Evolutionary conservation across 2,888 invertebrate genomes (phyloP).

Genomic region (Labia minor): DNA sequence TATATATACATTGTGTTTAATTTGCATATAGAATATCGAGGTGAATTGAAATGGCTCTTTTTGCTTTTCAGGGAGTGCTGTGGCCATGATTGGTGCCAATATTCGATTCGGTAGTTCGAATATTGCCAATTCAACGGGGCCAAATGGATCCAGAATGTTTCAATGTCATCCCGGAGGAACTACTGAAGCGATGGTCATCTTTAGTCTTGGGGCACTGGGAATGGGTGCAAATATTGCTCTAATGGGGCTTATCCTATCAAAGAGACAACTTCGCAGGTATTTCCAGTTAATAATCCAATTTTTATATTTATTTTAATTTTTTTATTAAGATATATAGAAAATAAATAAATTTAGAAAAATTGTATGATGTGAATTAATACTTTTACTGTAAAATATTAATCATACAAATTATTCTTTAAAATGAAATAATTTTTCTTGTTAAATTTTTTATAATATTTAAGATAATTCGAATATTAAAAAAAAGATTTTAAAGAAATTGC

Average conservation of each 20-base stretch:
- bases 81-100: slow-evolving; percentile 70
- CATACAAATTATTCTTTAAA: too few species aligned
- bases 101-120: slow-evolving; percentile 58
- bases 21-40: background rate
- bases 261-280: slow-evolving; percentile 67
- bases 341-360: too few species aligned
- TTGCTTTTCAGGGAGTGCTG: slow-evolving; percentile 50
- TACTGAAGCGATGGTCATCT: slow-evolving; percentile 65
- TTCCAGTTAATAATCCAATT: background rate
- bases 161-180: slow-evolving; percentile 72
- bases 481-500: too few species aligned
- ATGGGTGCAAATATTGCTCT: slow-evolving; percentile 71
- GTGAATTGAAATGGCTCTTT: background rate
- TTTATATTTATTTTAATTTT: too few species aligned
- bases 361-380: too few species aligned
- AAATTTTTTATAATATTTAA: too few species aligned
- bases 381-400: too few species aligned
- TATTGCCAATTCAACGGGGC: slow-evolving; percentile 53
- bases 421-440: too few species aligned
- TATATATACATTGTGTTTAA: background rate
- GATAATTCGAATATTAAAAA: too few species aligned
- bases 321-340: too few species aligned
- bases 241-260: slow-evolving; percentile 69
- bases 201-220: slow-evolving; percentile 64
- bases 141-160: slow-evolving; percentile 45